phyloP scores from a whole-genome alignment of 2,113 vertebrate species.

The Mirounga angustirostris region DNA sequence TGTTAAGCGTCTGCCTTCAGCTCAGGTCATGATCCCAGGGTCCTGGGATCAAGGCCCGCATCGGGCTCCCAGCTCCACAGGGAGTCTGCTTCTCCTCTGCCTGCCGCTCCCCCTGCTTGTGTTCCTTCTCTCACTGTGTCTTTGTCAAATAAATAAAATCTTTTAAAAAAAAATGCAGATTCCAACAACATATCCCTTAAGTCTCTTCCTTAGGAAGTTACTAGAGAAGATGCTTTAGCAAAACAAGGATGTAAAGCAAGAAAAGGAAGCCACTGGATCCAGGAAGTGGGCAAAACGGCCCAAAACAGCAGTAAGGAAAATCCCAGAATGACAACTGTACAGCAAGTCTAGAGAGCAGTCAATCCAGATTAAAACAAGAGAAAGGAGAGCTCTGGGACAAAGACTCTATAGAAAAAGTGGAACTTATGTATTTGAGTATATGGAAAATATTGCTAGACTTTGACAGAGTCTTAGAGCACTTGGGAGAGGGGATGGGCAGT shows the following conservation, averaged over 20 bases:
- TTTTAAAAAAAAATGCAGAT: constrained; percentile 42
- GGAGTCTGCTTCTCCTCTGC: no score
- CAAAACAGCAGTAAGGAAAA: constrained; percentile 42
- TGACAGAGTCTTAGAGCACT: not conserved
- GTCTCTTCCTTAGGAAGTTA: constrained; percentile 40
- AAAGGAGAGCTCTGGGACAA: not conserved
- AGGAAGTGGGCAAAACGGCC: not conserved
- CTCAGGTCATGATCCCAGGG: no score
- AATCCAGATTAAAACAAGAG: constrained; percentile 28
- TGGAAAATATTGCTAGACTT: constrained; percentile 45
- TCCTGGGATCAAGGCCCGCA: no score
- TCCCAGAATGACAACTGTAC: not conserved
- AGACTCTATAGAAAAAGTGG: not conserved
- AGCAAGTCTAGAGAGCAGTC: not conserved
- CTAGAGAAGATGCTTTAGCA: not conserved
- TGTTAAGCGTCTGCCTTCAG: no score
- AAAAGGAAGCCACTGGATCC: not conserved
- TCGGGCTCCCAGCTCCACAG: no score
- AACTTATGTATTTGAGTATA: not conserved
- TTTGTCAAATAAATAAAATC: no score
- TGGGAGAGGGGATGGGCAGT: not conserved
- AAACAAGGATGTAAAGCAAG: constrained; percentile 33
- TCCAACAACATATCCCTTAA: not conserved
- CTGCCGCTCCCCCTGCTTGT: no score
- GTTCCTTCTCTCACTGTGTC: no score